phyloP scores from a whole-genome alignment of 1,140 invertebrate genomes.

The Drosophila tsacasi region DNA sequence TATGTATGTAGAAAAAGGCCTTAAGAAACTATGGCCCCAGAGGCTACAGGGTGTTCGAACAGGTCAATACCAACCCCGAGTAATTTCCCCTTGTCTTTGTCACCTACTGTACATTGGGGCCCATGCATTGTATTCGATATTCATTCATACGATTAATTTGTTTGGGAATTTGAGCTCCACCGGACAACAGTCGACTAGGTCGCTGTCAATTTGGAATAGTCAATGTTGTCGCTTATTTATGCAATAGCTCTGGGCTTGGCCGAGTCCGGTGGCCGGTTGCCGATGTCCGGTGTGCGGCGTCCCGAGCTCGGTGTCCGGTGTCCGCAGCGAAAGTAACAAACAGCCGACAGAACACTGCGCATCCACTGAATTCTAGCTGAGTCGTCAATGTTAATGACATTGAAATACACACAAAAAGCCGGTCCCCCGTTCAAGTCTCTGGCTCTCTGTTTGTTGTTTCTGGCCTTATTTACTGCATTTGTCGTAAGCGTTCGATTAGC shows the following conservation, averaged over 20 bases:
- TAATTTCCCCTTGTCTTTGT: constrained; percentile 47
- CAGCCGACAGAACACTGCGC: constrained; percentile 16
- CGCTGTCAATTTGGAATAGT: constrained; percentile 62
- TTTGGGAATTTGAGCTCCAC: constrained; percentile 57
- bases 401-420: constrained; percentile 58
- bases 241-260: constrained; percentile 47
- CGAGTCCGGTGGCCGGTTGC: constrained; percentile 6
- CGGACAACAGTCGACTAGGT: constrained; percentile 17
- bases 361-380: constrained; percentile 64
- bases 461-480: constrained; percentile 46
- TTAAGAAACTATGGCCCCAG: neutral
- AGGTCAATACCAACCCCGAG: constrained; percentile 9
- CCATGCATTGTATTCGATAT: constrained; percentile 67
- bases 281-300: neutral
- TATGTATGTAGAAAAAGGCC: neutral
- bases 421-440: constrained; percentile 12
- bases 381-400: constrained; percentile 71
- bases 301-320: neutral
- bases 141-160: constrained; percentile 76
- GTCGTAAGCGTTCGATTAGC: constrained; percentile 53
- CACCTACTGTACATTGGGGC: constrained; percentile 47
- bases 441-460: constrained; percentile 50
- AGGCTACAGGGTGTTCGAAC: neutral
- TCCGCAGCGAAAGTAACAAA: constrained; percentile 39
- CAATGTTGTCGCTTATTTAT: constrained; percentile 66